A percentile compares a stretch with the other conserved stretches of the same genome.
phyloP scores from a whole-genome alignment of 1,140 invertebrate genomes.

The Drosophila suzukii region DNA sequence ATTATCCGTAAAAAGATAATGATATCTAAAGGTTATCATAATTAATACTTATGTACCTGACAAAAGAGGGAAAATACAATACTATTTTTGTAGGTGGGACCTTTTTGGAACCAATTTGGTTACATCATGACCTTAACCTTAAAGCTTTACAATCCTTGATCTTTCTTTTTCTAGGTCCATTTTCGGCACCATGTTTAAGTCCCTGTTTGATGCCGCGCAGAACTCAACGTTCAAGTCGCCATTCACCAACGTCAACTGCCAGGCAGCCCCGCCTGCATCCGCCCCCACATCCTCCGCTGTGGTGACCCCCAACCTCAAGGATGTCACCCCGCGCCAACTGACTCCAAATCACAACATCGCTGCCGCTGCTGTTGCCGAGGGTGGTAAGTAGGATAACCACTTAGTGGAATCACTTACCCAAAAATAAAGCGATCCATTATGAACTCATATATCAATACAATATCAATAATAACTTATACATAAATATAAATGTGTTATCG shows the following conservation, averaged over 20 bases:
- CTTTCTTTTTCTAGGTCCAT: constrained; percentile 18
- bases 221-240: constrained; percentile 90
- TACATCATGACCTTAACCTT: constrained; percentile 80
- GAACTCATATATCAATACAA: no score
- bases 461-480: no score
- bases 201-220: constrained; percentile 89
- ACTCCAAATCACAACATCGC: constrained; percentile 86
- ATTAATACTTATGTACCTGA: no score
- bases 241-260: constrained; percentile 87
- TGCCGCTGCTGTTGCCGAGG: constrained; percentile 85
- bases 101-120: constrained; percentile 13
- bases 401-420: no score
- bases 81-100: not conserved
- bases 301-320: constrained; percentile 37
- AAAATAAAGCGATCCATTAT: no score
- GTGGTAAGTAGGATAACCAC: constrained; percentile 84
- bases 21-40: no score
- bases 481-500: no score
- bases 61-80: no score
- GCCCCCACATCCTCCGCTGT: constrained; percentile 49
- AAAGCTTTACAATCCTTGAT: constrained; percentile 9
- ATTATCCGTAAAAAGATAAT: no score
- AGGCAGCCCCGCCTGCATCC: constrained; percentile 82
- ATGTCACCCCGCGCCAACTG: constrained; percentile 84
- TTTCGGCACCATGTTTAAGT: constrained; percentile 86